Conservation (phyloP, 2,888 invertebrate species). For the Nephrotoma flavescens region DNA sequence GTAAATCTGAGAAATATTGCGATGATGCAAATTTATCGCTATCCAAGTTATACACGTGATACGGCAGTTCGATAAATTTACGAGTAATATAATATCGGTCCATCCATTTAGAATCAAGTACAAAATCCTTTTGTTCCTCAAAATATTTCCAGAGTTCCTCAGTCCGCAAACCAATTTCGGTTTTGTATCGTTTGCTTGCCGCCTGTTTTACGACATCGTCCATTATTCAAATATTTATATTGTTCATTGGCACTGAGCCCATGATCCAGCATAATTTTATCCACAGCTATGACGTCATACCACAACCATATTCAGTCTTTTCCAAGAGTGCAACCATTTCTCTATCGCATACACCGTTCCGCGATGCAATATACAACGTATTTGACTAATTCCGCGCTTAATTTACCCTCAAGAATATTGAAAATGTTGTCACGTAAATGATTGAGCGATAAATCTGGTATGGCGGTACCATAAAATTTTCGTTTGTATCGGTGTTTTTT, state of each 20-base stretch:
- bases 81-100: constrained; percentile 48
- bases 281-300: constrained; percentile 21
- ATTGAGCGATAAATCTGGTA: constrained; percentile 38
- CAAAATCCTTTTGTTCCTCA: constrained; percentile 13
- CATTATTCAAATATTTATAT: constrained; percentile 27
- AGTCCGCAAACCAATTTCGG: constrained; percentile 12
- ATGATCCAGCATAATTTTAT: constrained; percentile 32
- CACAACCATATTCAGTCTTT: constrained; percentile 10
- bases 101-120: constrained; percentile 15
- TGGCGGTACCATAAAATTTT: constrained; percentile 41
- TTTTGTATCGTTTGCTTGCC: constrained; percentile 23
- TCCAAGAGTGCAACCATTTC: constrained; percentile 50
- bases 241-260: constrained; percentile 30
- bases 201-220: constrained; percentile 25
- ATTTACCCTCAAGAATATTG: constrained; percentile 49
- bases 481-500: constrained; percentile 28
- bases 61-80: constrained; percentile 70
- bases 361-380: constrained; percentile 55
- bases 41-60: constrained; percentile 48
- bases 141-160: constrained; percentile 14
- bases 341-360: constrained; percentile 64
- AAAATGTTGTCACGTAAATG: constrained; percentile 47
- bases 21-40: constrained; percentile 45
- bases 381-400: constrained; percentile 49
- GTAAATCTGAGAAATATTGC: constrained; percentile 55